Evolutionary conservation across 2,113 vertebrate genomes (phyloP).

Genomic region (Hippoglossus stenolepis): DNA sequence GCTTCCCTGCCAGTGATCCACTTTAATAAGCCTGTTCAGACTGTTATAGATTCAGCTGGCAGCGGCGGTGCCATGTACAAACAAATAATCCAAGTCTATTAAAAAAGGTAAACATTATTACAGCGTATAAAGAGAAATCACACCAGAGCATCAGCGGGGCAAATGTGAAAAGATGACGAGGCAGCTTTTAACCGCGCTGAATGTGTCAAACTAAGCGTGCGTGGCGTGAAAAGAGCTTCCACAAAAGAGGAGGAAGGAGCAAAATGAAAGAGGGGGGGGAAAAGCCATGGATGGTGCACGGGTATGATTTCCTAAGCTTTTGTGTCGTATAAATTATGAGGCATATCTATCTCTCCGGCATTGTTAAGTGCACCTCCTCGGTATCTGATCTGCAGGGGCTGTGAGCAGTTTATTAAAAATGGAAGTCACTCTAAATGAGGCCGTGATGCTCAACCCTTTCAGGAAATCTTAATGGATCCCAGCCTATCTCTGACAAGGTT

Average conservation of each 20-base stretch:
- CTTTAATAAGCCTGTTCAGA: slow-evolving; percentile 53
- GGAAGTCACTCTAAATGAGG: slow-evolving; percentile 82
- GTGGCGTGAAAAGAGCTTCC: slow-evolving; percentile 28
- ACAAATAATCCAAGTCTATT: slow-evolving; percentile 61
- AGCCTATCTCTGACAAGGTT: slow-evolving; percentile 82
- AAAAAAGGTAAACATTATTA: slow-evolving; percentile 60
- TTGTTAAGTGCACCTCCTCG: slow-evolving; percentile 71
- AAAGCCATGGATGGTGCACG: slow-evolving; percentile 13
- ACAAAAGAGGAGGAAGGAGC: slow-evolving; percentile 50
- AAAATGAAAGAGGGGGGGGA: slow-evolving; percentile 30
- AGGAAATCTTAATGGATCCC: slow-evolving; percentile 77
- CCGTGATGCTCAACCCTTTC: slow-evolving; percentile 76
- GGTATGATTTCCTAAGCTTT: slow-evolving; percentile 62
- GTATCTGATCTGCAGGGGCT: slow-evolving; percentile 74
- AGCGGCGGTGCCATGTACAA: slow-evolving; percentile 43
- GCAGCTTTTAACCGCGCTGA: slow-evolving; percentile 58
- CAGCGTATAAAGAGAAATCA: slow-evolving; percentile 25
- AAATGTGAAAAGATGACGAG: slow-evolving; percentile 47
- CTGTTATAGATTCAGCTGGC: slow-evolving; percentile 53
- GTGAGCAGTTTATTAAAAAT: slow-evolving; percentile 85
- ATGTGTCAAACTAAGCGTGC: slow-evolving; percentile 41
- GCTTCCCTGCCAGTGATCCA: slow-evolving; percentile 44
- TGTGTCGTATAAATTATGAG: slow-evolving; percentile 75
- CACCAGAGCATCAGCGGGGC: slow-evolving; percentile 12
- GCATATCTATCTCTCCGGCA: slow-evolving; percentile 71